Evolutionary conservation across 1,140 invertebrate genomes (phyloP), one percentile per base, ranked within the genome.

Genomic region (Aphelenchoides besseyi): DNA sequence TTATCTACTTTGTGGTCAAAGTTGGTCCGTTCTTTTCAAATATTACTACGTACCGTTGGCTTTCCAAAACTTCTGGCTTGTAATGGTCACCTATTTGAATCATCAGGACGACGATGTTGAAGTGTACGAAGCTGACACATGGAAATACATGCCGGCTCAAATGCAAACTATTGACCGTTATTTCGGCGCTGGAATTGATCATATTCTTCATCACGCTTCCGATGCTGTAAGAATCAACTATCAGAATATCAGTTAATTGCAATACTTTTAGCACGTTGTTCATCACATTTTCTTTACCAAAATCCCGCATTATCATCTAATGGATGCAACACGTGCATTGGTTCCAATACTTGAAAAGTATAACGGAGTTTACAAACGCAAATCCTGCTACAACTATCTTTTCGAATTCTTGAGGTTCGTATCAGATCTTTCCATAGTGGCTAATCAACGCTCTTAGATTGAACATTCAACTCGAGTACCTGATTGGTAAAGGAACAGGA

Each of bases 231-330:
- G n/a, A n/a, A n/a, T n/a, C n/a, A n/a, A n/a, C n/a, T n/a, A n/a
- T n/a, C n/a, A n/a, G n/a, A n/a, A n/a, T n/a, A n/a, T n/a, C n/a
- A n/a, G n/a, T n/a, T n/a, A n/a, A n/a, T n/a, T n/a, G n/a, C n/a
- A n/a, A n/a, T n/a, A n/a, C n/a, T n/a, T n/a, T n/a, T n/a, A n/a
- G 9, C 86, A 87, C 73, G 86, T 87, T 41, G 84, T 85, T 52
- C 86, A 87, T 71, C 86, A 87, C 70, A 79, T 87, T 64, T 87
- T 87, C 73, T 84, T 82, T 70, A 78, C 85, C 5, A 85, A 81
- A 63, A 80, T 87, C 29, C 86, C 86, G 3, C 86, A 87, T 74
- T 87, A 87, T 73, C 82, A 86, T 67, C 76, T 87, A 63, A 77
- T 84, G 63, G 85, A 86, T 63, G 86, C 86, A 2, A 87, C 86